Conservation (phyloP, 2,888 invertebrate genomes). For the Thecophora atra region DNA sequence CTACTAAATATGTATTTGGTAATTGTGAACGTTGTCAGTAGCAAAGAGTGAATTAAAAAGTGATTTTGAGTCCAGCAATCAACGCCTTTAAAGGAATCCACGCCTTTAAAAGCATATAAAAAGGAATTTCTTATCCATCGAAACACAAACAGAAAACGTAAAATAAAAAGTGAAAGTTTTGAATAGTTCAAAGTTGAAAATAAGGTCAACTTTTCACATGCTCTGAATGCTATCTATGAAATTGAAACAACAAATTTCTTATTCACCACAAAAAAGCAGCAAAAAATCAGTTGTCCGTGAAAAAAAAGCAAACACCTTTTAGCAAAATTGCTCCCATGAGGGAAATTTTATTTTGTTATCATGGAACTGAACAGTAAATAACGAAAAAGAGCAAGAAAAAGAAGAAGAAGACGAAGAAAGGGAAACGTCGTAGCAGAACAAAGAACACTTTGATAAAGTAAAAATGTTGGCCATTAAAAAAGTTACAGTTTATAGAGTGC, state of each 20-base stretch:
- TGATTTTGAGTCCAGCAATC: too few relatives aligned
- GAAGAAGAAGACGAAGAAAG: background rate
- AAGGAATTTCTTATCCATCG: background rate
- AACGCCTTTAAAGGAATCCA: too few relatives aligned
- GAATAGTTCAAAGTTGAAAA: background rate
- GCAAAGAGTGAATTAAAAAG: too few relatives aligned
- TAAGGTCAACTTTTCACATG: background rate
- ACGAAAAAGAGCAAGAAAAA: too few relatives aligned
- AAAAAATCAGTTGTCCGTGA: background rate
- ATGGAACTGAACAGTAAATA: too few relatives aligned
- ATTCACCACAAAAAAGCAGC: background rate
- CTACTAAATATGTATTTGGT: too few relatives aligned
- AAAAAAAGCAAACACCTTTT: background rate
- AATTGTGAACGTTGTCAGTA: too few relatives aligned
- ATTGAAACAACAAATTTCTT: background rate
- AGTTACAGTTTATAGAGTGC: too few relatives aligned
- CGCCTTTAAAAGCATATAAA: too few relatives aligned
- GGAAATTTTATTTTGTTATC: background rate
- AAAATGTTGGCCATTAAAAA: constrained; percentile 4
- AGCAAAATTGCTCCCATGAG: constrained; percentile 26
- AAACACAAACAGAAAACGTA: background rate
- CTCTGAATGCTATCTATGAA: background rate
- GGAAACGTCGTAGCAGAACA: background rate
- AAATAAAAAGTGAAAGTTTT: constrained; percentile 9
- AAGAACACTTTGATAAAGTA: background rate